Percentiles rank a stretch among this genome's conserved stretches.
Conservation (phyloP, 92 coral and sea anemone species). For the Epizoanthus stellaris region DNA sequence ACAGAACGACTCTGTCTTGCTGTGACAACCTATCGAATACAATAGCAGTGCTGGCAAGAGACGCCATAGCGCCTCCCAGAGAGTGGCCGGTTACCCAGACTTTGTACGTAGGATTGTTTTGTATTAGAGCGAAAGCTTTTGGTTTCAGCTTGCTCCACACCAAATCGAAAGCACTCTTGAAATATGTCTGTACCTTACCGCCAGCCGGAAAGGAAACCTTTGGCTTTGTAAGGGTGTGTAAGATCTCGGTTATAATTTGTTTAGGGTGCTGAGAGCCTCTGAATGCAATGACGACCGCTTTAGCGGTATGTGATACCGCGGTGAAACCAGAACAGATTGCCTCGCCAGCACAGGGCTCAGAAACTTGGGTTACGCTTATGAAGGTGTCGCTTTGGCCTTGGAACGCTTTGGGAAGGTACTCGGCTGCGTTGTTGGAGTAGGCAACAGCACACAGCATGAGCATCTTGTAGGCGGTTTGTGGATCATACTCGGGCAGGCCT, state of each 20-base stretch:
- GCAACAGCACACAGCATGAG: slow-evolving; percentile 44
- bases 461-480: slow-evolving; percentile 38
- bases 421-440: slow-evolving; percentile 46
- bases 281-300: no score
- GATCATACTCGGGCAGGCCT: not conserved
- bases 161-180: slow-evolving; percentile 29
- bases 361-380: slow-evolving; percentile 13
- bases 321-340: slow-evolving; percentile 43
- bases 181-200: slow-evolving; percentile 38
- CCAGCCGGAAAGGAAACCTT: slow-evolving; percentile 48
- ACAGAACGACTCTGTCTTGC: not conserved
- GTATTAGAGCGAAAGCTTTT: not conserved
- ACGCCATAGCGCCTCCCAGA: slow-evolving; percentile 55
- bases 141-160: slow-evolving; percentile 34
- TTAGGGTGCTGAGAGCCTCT: no score
- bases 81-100: slow-evolving; percentile 60
- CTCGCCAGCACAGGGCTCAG: slow-evolving; percentile 24
- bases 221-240: slow-evolving; percentile 6
- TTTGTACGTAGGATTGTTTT: slow-evolving; percentile 30
- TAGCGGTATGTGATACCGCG: slow-evolving; percentile 31
- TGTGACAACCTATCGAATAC: not conserved
- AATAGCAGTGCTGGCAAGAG: slow-evolving; percentile 42
- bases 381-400: slow-evolving; percentile 27
- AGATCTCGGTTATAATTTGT: no score
- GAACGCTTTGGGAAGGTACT: slow-evolving; percentile 30